These are phyloP conservation scores for Lepidurus apus DNA, from an alignment of 1,140 invertebrate genomes.

Conservation along the genomic window DNA sequence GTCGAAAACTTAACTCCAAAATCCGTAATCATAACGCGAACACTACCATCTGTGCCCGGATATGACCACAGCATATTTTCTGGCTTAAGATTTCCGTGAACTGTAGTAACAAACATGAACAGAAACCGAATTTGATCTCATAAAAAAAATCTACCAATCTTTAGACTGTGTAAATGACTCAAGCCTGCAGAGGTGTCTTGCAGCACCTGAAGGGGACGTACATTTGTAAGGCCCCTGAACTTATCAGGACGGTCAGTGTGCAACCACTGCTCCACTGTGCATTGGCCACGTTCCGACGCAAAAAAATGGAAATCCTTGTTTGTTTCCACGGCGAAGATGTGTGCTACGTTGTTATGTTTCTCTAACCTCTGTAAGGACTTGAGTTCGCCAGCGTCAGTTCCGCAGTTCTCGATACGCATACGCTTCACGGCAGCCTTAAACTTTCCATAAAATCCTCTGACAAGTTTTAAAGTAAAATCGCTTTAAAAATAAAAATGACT, in stretches of 20 bases:
- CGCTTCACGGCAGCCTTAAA: slow-evolving; percentile 91
- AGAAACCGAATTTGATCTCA: slow-evolving; percentile 27
- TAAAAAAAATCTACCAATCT: slow-evolving; percentile 58
- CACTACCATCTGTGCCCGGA: slow-evolving; percentile 58
- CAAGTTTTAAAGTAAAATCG: too few relatives aligned
- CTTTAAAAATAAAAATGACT: too few relatives aligned
- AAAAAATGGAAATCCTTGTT: slow-evolving; percentile 84
- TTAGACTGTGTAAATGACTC: slow-evolving; percentile 87
- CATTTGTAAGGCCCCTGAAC: slow-evolving; percentile 51
- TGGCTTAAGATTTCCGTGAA: slow-evolving; percentile 96
- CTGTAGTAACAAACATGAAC: slow-evolving; percentile 49
- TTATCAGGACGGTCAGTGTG: slow-evolving; percentile 58
- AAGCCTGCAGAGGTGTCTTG: slow-evolving; percentile 82
- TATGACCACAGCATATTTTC: slow-evolving; percentile 91
- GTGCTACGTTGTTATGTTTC: slow-evolving; percentile 87
- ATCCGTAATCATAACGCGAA: slow-evolving; percentile 95
- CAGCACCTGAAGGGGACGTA: slow-evolving; percentile 62
- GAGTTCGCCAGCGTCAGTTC: slow-evolving; percentile 93
- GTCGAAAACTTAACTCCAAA: slow-evolving; percentile 95
- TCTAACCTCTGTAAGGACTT: slow-evolving; percentile 89
- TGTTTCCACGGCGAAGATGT: slow-evolving; percentile 81
- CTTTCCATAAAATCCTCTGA: slow-evolving; percentile 82
- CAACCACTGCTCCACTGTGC: slow-evolving; percentile 89
- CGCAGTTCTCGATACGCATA: slow-evolving; percentile 88
- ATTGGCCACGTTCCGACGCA: slow-evolving; percentile 88